Evolutionary conservation across 2,888 invertebrate genomes (phyloP), one percentile per base, ranked within the genome.

Genomic region (Eupithecia centaureata): DNA sequence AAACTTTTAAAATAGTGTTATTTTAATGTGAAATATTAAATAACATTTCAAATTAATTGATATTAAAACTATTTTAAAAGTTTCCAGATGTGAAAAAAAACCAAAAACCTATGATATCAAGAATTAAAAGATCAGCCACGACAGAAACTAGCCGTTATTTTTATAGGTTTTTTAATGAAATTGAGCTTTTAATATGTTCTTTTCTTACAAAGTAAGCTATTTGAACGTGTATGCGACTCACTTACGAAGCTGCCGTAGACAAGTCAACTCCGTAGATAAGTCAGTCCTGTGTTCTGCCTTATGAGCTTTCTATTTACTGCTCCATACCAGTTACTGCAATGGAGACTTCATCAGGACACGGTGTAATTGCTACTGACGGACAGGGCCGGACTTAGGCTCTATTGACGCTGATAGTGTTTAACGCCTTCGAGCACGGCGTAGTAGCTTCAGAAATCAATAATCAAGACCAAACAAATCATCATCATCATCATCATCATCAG

Each of bases 281-380:
- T 60, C 10, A 58, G 51, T 56, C 33, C n/a, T 51, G 58, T 58
- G 57, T 51, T 66, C 61, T 62, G 62, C 58, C 33, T 62, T 67
- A 38, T 63, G 52, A 30, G 32, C 59, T 63, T 67, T 67, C 59
- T 62, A 63, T 63, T 59, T 32, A 63, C 35, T 51, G 52, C 52
- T 25, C 33, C 1, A 47, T 59, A 35, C 64, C 51, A 59, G 59
- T 59, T 64, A 64, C 59, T 64, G 35, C 35, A 35, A 64, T 64
- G 15, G 33, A 59, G 18, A 18, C 63, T 64, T 35, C 33, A 59
- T 59, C 51, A 32, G 57, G 7, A 35, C 60, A 28, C 33, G 52
- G 12, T 33, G 33, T 62, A 27, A 33, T 52, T 61, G 52, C 51
- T 32, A 33, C 47, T n/a, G 61, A 32, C 18, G 32, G 42, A 30